A percentile compares a stretch with the other conserved stretches of the same genome.
Conservation (phyloP, 2,797 vertebrate genomes). For the Platyrinchus mystaceus region DNA sequence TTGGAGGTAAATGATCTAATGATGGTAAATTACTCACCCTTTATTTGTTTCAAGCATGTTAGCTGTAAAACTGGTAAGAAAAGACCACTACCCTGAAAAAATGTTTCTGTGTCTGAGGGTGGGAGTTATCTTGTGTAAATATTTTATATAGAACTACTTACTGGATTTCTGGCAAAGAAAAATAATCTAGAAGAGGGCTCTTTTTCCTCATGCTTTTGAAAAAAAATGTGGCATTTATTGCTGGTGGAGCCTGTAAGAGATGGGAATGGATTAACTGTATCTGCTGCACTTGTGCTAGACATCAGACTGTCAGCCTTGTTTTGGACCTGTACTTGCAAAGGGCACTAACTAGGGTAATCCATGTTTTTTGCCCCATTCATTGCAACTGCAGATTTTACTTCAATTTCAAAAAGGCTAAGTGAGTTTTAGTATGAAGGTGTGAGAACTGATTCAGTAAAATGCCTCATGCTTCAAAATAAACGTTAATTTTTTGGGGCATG, state of each 20-base stretch:
- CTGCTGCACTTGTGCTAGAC: background rate
- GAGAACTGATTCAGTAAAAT: background rate
- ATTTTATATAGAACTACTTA: background rate
- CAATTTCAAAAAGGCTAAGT: background rate
- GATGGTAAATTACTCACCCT: background rate
- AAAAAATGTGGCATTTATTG: background rate
- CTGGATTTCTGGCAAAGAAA: background rate
- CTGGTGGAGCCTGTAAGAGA: background rate
- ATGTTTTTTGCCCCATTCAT: accelerated
- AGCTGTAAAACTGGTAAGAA: background rate
- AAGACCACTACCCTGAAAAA: background rate
- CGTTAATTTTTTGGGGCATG: background rate
- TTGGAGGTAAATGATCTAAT: background rate
- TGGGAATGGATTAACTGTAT: background rate
- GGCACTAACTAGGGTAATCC: background rate
- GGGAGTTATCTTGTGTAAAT: background rate
- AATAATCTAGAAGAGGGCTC: background rate
- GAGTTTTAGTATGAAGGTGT: background rate
- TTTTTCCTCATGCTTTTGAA: background rate
- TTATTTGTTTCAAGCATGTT: background rate
- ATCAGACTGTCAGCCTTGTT: background rate
- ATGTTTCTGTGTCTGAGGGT: background rate
- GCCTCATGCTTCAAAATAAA: background rate
- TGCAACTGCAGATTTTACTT: background rate
- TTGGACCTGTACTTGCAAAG: background rate